A percentile compares a stretch with the other conserved stretches of the same genome.
Evolutionary conservation across 2,113 vertebrate species (phyloP).

Genomic region (Takifugu flavidus): DNA sequence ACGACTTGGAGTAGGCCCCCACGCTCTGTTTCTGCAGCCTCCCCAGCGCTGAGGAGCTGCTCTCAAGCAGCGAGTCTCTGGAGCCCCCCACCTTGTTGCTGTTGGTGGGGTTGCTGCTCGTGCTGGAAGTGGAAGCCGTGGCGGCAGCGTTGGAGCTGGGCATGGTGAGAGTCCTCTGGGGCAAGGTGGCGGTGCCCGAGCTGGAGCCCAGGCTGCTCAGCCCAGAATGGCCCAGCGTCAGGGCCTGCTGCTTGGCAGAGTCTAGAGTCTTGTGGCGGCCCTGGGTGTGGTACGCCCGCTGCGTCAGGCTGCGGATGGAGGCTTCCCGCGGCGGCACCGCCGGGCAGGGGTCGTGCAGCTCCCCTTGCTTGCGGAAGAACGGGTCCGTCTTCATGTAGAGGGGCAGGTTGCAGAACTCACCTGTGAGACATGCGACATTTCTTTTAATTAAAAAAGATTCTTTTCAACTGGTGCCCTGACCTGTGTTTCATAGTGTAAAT

Average conservation of each 20-base stretch:
- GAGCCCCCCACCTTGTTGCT: constrained; percentile 89
- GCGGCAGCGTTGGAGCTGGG: constrained; percentile 77
- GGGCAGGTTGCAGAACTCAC: constrained; percentile 97
- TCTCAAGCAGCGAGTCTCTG: constrained; percentile 95
- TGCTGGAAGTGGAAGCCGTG: constrained; percentile 73
- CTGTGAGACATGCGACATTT: constrained; percentile 59
- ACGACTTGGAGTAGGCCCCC: constrained; percentile 94
- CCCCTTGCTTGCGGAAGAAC: constrained; percentile 93
- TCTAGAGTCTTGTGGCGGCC: constrained; percentile 93
- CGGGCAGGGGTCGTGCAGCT: constrained; percentile 89
- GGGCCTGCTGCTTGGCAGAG: constrained; percentile 83
- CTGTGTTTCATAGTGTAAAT: too few species aligned
- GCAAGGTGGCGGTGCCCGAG: constrained; percentile 87
- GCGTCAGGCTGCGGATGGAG: constrained; percentile 88
- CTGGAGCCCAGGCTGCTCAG: constrained; percentile 69
- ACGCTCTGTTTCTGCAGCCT: constrained; percentile 93
- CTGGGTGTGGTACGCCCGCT: constrained; percentile 89
- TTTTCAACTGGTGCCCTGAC: too few species aligned
- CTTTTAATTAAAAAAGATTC: neutral
- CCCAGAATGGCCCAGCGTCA: constrained; percentile 84
- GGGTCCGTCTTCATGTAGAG: constrained; percentile 96
- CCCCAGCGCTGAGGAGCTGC: constrained; percentile 90
- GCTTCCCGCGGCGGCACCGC: constrained; percentile 92
- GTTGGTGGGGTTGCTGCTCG: constrained; percentile 69
- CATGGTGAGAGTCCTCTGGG: constrained; percentile 95